Conservation (phyloP, 2,888 invertebrate species). For the Rhorus exstirpatorius region DNA sequence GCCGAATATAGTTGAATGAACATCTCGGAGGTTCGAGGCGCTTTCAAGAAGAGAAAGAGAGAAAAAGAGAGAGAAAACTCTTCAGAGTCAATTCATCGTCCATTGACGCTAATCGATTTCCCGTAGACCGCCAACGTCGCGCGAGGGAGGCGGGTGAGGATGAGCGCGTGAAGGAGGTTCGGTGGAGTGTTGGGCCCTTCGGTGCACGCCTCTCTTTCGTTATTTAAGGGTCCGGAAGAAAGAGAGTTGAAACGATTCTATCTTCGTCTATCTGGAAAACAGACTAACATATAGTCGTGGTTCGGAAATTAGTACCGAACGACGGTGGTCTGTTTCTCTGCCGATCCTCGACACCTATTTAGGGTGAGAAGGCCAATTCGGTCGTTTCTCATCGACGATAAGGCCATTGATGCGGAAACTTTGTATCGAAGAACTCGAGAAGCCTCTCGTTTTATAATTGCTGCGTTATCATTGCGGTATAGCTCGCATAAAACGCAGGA, state of each 20-base stretch:
- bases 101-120: slow-evolving; percentile 71
- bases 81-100: slow-evolving; percentile 63
- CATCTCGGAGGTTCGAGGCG: slow-evolving; percentile 39
- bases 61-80: slow-evolving; percentile 21
- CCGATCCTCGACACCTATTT: slow-evolving; percentile 69
- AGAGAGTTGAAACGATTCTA: background rate
- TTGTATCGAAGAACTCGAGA: background rate
- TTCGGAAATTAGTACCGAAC: slow-evolving; percentile 52
- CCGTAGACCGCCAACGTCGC: slow-evolving; percentile 72
- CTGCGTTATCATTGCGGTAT: too few relatives aligned
- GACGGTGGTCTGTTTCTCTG: slow-evolving; percentile 39
- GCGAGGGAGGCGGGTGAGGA: slow-evolving; percentile 57
- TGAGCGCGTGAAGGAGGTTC: slow-evolving; percentile 35
- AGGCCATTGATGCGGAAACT: slow-evolving; percentile 67
- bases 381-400: slow-evolving; percentile 64
- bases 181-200: slow-evolving; percentile 39
- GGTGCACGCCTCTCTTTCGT: slow-evolving; percentile 56
- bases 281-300: slow-evolving; percentile 25
- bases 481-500: too few relatives aligned
- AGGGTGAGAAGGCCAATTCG: slow-evolving; percentile 69
- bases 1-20: slow-evolving; percentile 8
- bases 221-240: slow-evolving; percentile 11
- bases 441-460: too few relatives aligned
- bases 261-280: slow-evolving; percentile 44
- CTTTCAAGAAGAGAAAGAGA: slow-evolving; percentile 5